Conservation (phyloP, 1,140 invertebrate genomes). For the Pogonus chalceus region DNA sequence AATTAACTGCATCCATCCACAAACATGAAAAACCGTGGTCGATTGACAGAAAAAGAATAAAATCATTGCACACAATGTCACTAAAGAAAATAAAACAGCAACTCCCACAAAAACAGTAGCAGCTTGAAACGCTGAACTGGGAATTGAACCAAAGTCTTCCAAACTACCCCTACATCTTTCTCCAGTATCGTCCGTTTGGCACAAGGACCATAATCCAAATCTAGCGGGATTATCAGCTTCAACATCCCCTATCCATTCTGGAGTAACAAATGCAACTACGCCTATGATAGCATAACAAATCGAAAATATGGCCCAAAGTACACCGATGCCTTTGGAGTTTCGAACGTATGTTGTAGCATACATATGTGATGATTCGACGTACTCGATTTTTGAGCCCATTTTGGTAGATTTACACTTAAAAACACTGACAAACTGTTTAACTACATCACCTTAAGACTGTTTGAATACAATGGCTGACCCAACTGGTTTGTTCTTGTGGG, state of each 20-base stretch:
- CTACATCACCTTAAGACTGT: background rate
- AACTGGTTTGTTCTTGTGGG: background rate
- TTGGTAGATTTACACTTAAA: slow-evolving; percentile 18
- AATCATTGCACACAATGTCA: slow-evolving; percentile 80
- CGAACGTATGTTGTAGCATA: slow-evolving; percentile 88
- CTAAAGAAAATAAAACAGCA: slow-evolving; percentile 70
- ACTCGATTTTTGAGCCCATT: slow-evolving; percentile 85
- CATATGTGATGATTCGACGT: slow-evolving; percentile 78
- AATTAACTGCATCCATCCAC: slow-evolving; percentile 85
- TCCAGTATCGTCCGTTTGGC: slow-evolving; percentile 51
- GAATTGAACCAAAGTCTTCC: slow-evolving; percentile 72
- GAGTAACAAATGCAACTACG: slow-evolving; percentile 88
- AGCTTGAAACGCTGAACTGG: slow-evolving; percentile 66
- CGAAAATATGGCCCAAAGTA: slow-evolving; percentile 93
- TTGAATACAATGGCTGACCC: background rate
- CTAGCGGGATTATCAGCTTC: slow-evolving; percentile 78
- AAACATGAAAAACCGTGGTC: slow-evolving; percentile 87
- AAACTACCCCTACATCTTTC: slow-evolving; percentile 72
- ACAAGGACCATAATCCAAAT: slow-evolving; percentile 85
- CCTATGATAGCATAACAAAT: slow-evolving; percentile 94
- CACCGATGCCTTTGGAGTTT: slow-evolving; percentile 92
- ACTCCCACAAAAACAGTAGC: slow-evolving; percentile 82
- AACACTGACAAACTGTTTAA: background rate
- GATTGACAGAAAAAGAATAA: slow-evolving; percentile 91
- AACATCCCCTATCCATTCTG: slow-evolving; percentile 84